A percentile compares a stretch with the other conserved stretches of the same genome.
These are phyloP conservation scores for Ciconia nigra DNA, from an alignment of 2,797 vertebrate genomes.

Conservation along the genomic window DNA sequence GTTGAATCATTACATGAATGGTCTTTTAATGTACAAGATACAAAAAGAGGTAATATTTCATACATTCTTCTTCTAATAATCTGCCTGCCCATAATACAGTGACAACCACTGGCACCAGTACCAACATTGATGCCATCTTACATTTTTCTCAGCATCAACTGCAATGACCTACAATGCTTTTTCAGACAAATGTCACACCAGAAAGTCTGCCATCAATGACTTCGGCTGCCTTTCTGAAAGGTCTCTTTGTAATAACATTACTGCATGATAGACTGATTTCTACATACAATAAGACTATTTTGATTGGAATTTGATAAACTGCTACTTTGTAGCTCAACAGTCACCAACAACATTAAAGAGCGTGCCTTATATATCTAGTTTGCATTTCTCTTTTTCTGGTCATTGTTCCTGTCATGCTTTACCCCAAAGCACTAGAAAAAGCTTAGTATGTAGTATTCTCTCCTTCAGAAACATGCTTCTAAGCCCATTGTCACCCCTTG, in stretches of 20 bases:
- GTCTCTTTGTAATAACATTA: neutral
- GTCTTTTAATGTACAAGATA: neutral
- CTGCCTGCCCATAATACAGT: neutral
- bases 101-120: neutral
- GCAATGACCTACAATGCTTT: neutral
- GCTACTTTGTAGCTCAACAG: neutral
- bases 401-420: neutral
- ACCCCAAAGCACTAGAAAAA: neutral
- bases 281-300: neutral
- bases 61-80: neutral
- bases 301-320: neutral
- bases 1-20: neutral
- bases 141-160: neutral
- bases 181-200: neutral
- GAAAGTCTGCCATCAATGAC: neutral
- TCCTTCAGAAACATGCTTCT: neutral
- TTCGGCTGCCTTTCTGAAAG: neutral
- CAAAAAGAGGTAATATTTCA: neutral
- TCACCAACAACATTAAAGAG: neutral
- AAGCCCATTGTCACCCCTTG: neutral
- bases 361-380: neutral
- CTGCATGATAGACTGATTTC: neutral
- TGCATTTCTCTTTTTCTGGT: neutral
- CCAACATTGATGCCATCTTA: neutral
- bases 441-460: neutral